phyloP scores from a whole-genome alignment of 1,140 invertebrate genomes.

The Heliconius eleuchia region DNA sequence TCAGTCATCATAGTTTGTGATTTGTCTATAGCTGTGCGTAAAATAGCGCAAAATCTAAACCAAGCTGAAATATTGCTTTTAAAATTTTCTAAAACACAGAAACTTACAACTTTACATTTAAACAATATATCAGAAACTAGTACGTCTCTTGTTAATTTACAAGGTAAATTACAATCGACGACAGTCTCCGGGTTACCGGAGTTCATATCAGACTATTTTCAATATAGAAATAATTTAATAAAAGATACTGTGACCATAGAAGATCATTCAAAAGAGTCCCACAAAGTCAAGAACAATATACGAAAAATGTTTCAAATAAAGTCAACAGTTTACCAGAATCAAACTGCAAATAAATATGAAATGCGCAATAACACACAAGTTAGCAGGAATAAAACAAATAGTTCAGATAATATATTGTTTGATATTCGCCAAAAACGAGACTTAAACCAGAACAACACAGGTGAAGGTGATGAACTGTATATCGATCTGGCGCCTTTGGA shows the following conservation, averaged over 20 bases:
- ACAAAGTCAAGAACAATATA: not conserved
- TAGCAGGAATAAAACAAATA: not conserved
- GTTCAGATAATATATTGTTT: not conserved
- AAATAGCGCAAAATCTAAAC: not conserved
- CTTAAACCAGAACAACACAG: not conserved
- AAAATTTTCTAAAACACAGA: not conserved
- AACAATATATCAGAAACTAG: not conserved
- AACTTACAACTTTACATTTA: not conserved
- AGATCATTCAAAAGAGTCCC: not conserved
- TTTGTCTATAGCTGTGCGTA: conserved; percentile 4
- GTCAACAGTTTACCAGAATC: not conserved
- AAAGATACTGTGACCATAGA: not conserved
- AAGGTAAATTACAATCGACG: conserved; percentile 1
- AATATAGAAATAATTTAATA: conserved; percentile 3
- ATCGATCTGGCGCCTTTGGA: not conserved
- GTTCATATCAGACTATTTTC: conserved; percentile 19
- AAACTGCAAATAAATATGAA: not conserved
- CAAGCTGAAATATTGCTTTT: conserved; percentile 19
- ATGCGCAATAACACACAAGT: not conserved
- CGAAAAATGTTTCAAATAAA: not conserved
- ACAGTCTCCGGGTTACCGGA: not conserved
- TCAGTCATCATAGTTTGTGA: conserved; percentile 32
- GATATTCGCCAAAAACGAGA: not conserved
- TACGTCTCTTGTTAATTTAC: not conserved
- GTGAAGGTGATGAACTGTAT: not conserved